Conservation (phyloP, 2,113 vertebrate species). For the Melanocharis versteri region DNA sequence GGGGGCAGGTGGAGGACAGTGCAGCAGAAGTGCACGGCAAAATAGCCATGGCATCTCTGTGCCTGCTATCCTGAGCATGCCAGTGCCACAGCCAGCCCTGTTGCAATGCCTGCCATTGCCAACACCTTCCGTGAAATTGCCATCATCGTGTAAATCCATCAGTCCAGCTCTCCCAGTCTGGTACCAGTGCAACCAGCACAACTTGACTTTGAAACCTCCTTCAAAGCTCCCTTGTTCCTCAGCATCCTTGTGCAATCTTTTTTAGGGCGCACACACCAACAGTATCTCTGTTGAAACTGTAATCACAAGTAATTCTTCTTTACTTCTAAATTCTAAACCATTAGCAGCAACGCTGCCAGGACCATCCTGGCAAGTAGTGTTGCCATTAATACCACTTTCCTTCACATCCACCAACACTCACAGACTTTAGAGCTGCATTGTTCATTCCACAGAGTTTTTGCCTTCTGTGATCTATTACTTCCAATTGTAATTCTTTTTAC, state of each 20-base stretch:
- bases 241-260: not conserved
- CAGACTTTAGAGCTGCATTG: not conserved
- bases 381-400: not conserved
- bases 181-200: not conserved
- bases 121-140: not conserved
- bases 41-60: not conserved
- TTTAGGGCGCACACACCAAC: not conserved
- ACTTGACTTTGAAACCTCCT: not conserved
- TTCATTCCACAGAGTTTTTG: not conserved
- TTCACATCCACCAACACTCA: not conserved
- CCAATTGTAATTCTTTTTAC: not conserved
- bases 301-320: not conserved
- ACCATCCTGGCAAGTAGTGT: not conserved
- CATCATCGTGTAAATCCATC: too few relatives aligned
- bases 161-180: not conserved
- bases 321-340: not conserved
- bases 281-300: not conserved
- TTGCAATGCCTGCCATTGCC: not conserved
- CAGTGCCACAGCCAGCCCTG: not conserved
- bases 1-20: constrained; percentile 19
- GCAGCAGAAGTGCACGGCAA: not conserved
- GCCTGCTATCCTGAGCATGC: accelerated
- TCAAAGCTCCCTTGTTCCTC: not conserved
- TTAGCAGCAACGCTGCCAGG: not conserved
- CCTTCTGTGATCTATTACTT: not conserved